Base-by-base conservation (phyloP, 2,797 vertebrate species). In the Acrossocheilus fasciatus region DNA sequence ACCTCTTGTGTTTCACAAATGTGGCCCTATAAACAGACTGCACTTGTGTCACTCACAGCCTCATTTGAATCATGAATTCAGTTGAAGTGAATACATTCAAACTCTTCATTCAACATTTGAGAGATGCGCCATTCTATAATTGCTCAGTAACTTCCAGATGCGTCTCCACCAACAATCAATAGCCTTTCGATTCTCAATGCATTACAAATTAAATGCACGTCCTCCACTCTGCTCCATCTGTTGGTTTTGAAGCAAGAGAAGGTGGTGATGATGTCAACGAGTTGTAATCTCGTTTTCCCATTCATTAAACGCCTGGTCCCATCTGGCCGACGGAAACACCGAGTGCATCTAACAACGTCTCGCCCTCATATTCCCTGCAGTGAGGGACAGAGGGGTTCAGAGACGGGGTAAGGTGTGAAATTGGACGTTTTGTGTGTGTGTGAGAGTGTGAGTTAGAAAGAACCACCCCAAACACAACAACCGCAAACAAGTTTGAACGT, bases 111-210 rank as follows among this genome's bases (percentile, higher is more conserved):
- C 76, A 45, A 45, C 10, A 17, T 34, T 80, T 34, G 10, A 47
- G 17, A 45, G 17, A 20, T 11, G 4, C 15, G 17, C 39, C 14
- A 0, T 30, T 43, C 39, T 43, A 39, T 57, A 77, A 57, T 57
- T n/a, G 11, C 54, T 77, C 18, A 8, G 41, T 15, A 50, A 18
- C 81, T 91, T 91, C 87, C 89, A 93, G 91, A 92, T 90, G 89
- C 30, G 9, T 20, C n/a, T 45, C 36, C 10, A 17, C 30, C 47
- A 43, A 72, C 30, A 78, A 45, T 62, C 81, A 73, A 79, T 64
- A 83, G 39, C 39, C 57, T 75, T 45, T 39, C 34, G 62, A 41
- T n/a, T 50, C 18, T 52, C 11, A 41, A 1, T 57, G 50, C 66
- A 50, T 54, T 64, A 50, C 39, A 36, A 84, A 68, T 68, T 26